Evolutionary conservation across 2,113 vertebrate species (phyloP).

Genomic region (Amblyornis subalaris): DNA sequence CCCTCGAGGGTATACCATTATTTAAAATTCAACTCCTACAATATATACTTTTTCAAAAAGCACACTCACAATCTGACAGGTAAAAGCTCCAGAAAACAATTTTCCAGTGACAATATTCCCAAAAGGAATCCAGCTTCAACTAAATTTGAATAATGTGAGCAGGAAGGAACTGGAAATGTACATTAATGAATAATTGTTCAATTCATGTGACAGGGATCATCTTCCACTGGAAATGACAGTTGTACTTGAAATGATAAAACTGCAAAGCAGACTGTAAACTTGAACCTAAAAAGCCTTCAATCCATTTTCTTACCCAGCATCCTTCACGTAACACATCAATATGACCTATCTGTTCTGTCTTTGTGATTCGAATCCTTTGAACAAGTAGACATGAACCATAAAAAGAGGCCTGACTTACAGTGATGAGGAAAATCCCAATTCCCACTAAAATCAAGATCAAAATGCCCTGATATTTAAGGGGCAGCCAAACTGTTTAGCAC

Average conservation of each 20-base stretch:
- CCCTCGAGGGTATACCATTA: not conserved
- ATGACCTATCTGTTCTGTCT: not conserved
- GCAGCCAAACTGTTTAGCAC: not conserved
- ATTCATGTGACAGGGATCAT: slow-evolving; percentile 7
- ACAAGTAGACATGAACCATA: not conserved
- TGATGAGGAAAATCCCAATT: not conserved
- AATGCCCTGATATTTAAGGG: not conserved
- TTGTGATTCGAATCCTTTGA: not conserved
- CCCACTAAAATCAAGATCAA: not conserved
- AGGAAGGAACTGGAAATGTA: slow-evolving; percentile 13
- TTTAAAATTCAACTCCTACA: slow-evolving; percentile 2
- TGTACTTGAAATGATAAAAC: not conserved
- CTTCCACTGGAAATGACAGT: slow-evolving; percentile 7
- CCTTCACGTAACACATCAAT: not conserved
- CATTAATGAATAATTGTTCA: slow-evolving; percentile 34
- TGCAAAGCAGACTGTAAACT: not conserved
- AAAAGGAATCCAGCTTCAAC: slow-evolving; percentile 9
- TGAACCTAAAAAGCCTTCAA: not conserved
- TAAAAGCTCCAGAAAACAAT: slow-evolving; percentile 17
- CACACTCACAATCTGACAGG: slow-evolving; percentile 19
- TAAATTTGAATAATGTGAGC: slow-evolving; percentile 50
- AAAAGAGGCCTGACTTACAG: not conserved
- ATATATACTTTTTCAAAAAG: not conserved
- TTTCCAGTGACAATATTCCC: slow-evolving; percentile 20
- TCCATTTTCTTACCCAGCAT: not conserved